phyloP scores from a whole-genome alignment of 2,113 vertebrate genomes.

The Crotalus viridis region DNA sequence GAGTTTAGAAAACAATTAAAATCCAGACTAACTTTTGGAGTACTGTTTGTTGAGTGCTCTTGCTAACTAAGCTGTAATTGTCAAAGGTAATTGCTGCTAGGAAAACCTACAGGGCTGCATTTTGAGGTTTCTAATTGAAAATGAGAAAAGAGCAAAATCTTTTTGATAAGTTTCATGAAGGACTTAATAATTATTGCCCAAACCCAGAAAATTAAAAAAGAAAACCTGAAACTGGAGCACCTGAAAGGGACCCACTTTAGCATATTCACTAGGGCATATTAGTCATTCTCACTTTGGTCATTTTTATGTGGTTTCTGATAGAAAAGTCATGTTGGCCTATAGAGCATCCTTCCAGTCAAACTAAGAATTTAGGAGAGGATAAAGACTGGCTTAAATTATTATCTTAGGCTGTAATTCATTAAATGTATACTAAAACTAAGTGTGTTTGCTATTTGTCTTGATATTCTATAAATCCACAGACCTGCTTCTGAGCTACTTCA shows the following conservation, averaged over 20 bases:
- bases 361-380: conserved; percentile 42
- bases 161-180: conserved; percentile 54
- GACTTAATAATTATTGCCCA: conserved; percentile 48
- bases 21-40: conserved; percentile 44
- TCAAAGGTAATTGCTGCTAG: conserved; percentile 58
- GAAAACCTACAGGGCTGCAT: conserved; percentile 48
- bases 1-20: conserved; percentile 21
- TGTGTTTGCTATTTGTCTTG: conserved; percentile 62
- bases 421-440: conserved; percentile 49
- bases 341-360: conserved; percentile 50
- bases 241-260: conserved; percentile 64
- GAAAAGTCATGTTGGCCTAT: conserved; percentile 51
- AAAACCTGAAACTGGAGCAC: conserved; percentile 58
- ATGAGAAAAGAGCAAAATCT: conserved; percentile 46
- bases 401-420: conserved; percentile 49
- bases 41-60: conserved; percentile 34
- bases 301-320: conserved; percentile 48
- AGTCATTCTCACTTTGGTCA: conserved; percentile 47
- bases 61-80: conserved; percentile 34
- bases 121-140: conserved; percentile 56
- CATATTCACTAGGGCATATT: conserved; percentile 55
- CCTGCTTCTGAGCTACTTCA: conserved; percentile 53
- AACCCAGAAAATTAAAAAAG: conserved; percentile 41
- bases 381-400: conserved; percentile 48
- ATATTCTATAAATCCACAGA: conserved; percentile 61